Base-by-base conservation (phyloP, 1,140 invertebrate species). In the Drosophila funebris region DNA sequence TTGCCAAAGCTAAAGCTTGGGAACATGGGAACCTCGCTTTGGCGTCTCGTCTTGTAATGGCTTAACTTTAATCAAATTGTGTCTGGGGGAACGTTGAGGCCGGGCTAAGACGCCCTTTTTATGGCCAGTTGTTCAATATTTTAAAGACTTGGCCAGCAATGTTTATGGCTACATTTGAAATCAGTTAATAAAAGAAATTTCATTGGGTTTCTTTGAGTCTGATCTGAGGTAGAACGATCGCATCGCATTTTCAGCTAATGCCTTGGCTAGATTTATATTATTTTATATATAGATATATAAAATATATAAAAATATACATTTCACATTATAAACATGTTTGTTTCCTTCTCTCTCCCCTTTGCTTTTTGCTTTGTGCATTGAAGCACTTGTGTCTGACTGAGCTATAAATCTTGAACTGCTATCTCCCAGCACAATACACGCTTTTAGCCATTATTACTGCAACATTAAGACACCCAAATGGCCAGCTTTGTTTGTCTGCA, bases 21-120 rank as follows among this genome's bases (percentile, higher is more conserved):
- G 81, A 87, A 77, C 81, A 74, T 81, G 64, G 83, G 44, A 77
- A 70, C 39, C 41, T 58, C 53, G 63, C 60, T 60, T 44, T 71
- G 54, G 37, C 44, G 46, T 58, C 20, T 46, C 24, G 71, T 44
- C 81, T 76, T 83, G 78, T 85, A 71, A 75, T 76, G 60, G 83
- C 78, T 79, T 87, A 78, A 76, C 83, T 88, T 83, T 88, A 82
- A 87, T 87, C 83, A 76, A 87, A 87, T 88, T 82, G 75, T 78
- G 70, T 78, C 74, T 81, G 82, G 50, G 58, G 29, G 46, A 18
- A 50, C 48, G 13, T 16, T 20, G 29, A 33, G 33, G 31, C 24
- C 60, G 41, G 16, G 50, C 22, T 48, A 44, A 44, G 56, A 16
- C 74, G 69, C 63, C 82, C 81, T 76, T 85, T 85, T 79, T 71